Conservation (phyloP, 2,113 vertebrate species). For the Andinoacara biseriatus region DNA sequence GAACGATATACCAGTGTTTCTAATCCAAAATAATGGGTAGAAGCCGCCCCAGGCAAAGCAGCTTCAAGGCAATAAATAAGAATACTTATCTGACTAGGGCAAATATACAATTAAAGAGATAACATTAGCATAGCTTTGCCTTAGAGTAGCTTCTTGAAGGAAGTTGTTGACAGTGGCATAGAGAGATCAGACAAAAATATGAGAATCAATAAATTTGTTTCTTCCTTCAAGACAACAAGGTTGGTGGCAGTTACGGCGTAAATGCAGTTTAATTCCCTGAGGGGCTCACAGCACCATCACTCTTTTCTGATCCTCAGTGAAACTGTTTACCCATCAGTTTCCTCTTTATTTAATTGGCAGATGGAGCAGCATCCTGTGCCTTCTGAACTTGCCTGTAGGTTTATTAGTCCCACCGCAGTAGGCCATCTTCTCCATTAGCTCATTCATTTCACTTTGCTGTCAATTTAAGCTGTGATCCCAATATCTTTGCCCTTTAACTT, state of each 20-base stretch:
- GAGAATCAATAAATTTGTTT: constrained; percentile 45
- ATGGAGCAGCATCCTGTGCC: constrained; percentile 8
- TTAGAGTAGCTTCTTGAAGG: constrained; percentile 25
- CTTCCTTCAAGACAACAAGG: constrained; percentile 31
- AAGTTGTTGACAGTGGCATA: not conserved
- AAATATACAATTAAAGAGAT: constrained; percentile 41
- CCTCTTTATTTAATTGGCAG: constrained; percentile 67
- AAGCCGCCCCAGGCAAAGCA: constrained; percentile 38
- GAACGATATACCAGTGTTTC: not conserved
- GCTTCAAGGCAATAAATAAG: constrained; percentile 36
- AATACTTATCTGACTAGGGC: constrained; percentile 34
- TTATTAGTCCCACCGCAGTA: constrained; percentile 63
- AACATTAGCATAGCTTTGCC: constrained; percentile 46
- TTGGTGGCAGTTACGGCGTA: constrained; percentile 7
- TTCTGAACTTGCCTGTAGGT: constrained; percentile 51
- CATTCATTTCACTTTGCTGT: constrained; percentile 66
- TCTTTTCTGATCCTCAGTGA: constrained; percentile 54
- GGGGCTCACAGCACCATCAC: constrained; percentile 27
- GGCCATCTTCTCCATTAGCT: constrained; percentile 36
- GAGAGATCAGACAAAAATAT: constrained; percentile 29
- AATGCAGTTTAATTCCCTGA: constrained; percentile 3
- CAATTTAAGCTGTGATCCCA: constrained; percentile 49
- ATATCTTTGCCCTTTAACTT: constrained; percentile 60
- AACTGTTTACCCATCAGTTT: constrained; percentile 68
- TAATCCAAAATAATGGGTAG: constrained; percentile 39